Evolutionary conservation across 1,140 invertebrate species (phyloP), one percentile per base, ranked within the genome.

Genomic region (Ridgeia piscesae): DNA sequence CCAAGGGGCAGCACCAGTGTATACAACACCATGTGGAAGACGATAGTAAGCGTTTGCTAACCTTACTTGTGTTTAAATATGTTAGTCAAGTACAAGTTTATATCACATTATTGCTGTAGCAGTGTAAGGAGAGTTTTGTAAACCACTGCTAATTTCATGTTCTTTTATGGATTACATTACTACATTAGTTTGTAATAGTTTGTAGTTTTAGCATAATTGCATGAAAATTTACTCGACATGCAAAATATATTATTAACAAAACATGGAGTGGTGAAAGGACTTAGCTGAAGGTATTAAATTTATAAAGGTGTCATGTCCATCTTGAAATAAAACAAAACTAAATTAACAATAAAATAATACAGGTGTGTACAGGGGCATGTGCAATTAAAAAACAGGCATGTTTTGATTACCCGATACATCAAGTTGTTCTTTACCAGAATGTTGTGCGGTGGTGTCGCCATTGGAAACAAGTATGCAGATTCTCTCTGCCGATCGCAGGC

Each of bases 361-460:
- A n/a, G n/a, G n/a, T n/a, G n/a, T n/a, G n/a, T n/a, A n/a, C n/a
- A n/a, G n/a, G n/a, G n/a, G n/a, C n/a, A n/a, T n/a, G n/a, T n/a
- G n/a, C n/a, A n/a, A n/a, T n/a, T n/a, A n/a, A n/a, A n/a, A n/a
- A n/a, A n/a, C n/a, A n/a, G n/a, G n/a, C n/a, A n/a, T n/a, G n/a
- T n/a, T n/a, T n/a, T n/a, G n/a, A n/a, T n/a, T n/a, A n/a, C n/a
- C 58, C 27, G 17, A 77, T 21, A 21, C 27, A 77, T 77, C 48
- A 50, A 8, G 58, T 77, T 77, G 58, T 77, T 94, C 96, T 91
- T 90, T 95, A 97, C 58, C 96, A 97, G 98, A 98, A 96, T 97
- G 97, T 95, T 98, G 97, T 97, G 98, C 98, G 89, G 96, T 98
- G 91, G 97, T 98, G 96, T 98, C 98, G 93, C 98, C 98, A 0